Conservation (phyloP, 1,140 invertebrate species). For the Telenomus remus region DNA sequence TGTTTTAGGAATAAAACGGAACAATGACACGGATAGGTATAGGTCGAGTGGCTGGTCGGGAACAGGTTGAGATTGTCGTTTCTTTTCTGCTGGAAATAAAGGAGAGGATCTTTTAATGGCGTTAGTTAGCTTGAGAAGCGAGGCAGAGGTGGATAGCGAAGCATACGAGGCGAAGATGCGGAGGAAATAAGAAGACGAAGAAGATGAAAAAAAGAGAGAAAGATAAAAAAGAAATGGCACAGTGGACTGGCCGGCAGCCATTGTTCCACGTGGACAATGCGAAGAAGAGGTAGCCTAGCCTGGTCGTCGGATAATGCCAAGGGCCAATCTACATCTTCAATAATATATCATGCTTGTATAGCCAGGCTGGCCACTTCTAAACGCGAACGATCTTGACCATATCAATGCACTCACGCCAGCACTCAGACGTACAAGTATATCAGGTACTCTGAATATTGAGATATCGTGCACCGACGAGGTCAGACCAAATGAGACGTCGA, state of each 20-base stretch:
- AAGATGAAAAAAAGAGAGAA: too few relatives aligned
- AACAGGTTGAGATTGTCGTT: slow-evolving; percentile 48
- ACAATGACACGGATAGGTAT: slow-evolving; percentile 33
- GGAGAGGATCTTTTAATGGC: slow-evolving; percentile 44
- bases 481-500: not conserved
- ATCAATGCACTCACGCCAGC: slow-evolving; percentile 40
- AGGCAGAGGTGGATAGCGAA: slow-evolving; percentile 25
- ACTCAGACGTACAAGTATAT: slow-evolving; percentile 52
- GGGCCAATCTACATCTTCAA: slow-evolving; percentile 70
- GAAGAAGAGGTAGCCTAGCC: slow-evolving; percentile 50
- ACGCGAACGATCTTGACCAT: slow-evolving; percentile 48
- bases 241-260: slow-evolving; percentile 56
- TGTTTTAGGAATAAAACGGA: slow-evolving; percentile 27
- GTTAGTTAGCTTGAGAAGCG: slow-evolving; percentile 22
- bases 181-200: slow-evolving; percentile 43
- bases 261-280: slow-evolving; percentile 70
- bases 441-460: slow-evolving; percentile 61
- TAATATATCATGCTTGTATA: slow-evolving; percentile 67
- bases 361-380: slow-evolving; percentile 39
- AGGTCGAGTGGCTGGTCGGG: slow-evolving; percentile 29
- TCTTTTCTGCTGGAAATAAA: slow-evolving; percentile 52
- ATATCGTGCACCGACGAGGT: slow-evolving; percentile 44
- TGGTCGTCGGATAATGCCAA: slow-evolving; percentile 59
- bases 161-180: slow-evolving; percentile 41
- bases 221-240: slow-evolving; percentile 40